Evolutionary conservation across 2,888 invertebrate species (phyloP), one percentile per base, ranked within the genome.

Genomic region (Xanthorhoe designata): DNA sequence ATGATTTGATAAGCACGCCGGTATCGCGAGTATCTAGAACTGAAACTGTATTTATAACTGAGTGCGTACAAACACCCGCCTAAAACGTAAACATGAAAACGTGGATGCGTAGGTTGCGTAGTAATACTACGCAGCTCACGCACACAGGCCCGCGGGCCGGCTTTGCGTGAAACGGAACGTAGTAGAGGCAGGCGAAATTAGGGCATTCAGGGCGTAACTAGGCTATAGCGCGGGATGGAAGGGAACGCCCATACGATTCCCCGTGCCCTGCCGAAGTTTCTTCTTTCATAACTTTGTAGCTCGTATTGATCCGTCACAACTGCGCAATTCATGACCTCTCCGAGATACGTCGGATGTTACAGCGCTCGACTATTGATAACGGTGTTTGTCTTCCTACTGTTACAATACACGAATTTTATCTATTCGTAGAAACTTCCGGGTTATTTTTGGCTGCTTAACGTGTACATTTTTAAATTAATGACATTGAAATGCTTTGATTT

Each of bases 191-290:
- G 86, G 84, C 87, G 90, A 89, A 92, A 92, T 92, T 92, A 92
- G 92, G 92, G 91, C 92, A 92, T 92, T 89, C 90, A 91, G 85
- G 90, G 91, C 88, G 91, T 89, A 92, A 89, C 91, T 91, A 92
- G 92, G 92, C 90, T 90, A 90, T 87, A 90, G 87, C 87, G 82
- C 84, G 89, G 84, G 89, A 90, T 88, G 87, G 86, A 81, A 83
- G 86, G 88, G 85, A 85, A 85, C 91, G 89, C 90, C 91, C 90
- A 86, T 85, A 84, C 88, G 87, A 86, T 85, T 83, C 87, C 88
- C 89, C 89, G 87, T 87, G 88, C 90, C 90, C 87, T 89, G 88
- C 90, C 90, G 86, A 92, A 92, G 86, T 92, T 91, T 88, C 91
- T 91, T 88, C 91, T 92, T 92, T 92, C 92, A 92, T 92, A 92